A percentile compares a stretch with the other conserved stretches of the same genome.
These are phyloP conservation scores for Trichonephila inaurata DNA, from an alignment of 1,140 invertebrate genomes.

Conservation along the genomic window DNA sequence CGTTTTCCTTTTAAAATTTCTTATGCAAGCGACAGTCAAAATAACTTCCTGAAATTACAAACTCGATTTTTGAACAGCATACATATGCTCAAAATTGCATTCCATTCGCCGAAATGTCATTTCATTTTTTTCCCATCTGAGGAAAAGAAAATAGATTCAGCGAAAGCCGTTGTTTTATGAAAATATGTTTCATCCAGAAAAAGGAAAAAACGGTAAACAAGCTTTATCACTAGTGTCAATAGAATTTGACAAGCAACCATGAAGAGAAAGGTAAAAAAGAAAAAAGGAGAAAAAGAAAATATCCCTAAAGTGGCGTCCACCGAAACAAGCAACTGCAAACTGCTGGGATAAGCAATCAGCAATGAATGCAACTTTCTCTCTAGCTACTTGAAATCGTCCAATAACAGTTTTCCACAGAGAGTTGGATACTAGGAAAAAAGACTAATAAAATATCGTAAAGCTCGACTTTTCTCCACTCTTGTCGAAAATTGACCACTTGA, in stretches of 20 bases:
- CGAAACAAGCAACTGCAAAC: background rate
- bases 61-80: too few relatives aligned
- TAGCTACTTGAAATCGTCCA: constrained; percentile 16
- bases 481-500: constrained; percentile 16
- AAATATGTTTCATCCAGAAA: constrained; percentile 2
- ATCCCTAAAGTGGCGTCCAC: background rate
- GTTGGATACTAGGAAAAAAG: background rate
- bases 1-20: too few relatives aligned
- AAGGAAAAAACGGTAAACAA: background rate
- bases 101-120: too few relatives aligned
- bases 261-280: background rate
- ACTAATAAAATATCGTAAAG: constrained; percentile 27
- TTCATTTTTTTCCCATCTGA: too few relatives aligned
- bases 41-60: too few relatives aligned
- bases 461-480: constrained; percentile 25
- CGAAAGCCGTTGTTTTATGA: background rate
- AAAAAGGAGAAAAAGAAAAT: background rate
- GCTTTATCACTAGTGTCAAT: constrained; percentile 10
- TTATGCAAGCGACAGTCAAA: too few relatives aligned
- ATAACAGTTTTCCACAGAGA: constrained; percentile 27
- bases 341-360: constrained; percentile 2
- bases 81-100: too few relatives aligned
- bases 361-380: background rate
- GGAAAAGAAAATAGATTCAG: too few relatives aligned
- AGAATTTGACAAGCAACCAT: constrained; percentile 9